Percentiles rank a stretch among this genome's conserved stretches.
Evolutionary conservation across 2,888 invertebrate species (phyloP).

Genomic region (Tineola bisselliella): DNA sequence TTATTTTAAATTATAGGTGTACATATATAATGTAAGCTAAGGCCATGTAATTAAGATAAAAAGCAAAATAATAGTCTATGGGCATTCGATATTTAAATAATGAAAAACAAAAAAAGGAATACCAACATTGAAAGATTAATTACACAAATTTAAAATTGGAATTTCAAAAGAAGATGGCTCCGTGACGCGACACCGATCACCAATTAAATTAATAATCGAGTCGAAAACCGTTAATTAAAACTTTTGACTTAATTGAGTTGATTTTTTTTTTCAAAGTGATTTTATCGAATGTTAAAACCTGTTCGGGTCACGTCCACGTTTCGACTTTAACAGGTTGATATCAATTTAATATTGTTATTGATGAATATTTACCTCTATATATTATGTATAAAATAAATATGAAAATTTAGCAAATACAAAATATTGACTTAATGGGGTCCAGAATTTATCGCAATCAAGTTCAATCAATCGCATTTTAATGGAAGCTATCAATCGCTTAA

Average conservation of each 20-base stretch:
- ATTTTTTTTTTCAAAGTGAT: background rate
- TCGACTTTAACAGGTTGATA: background rate
- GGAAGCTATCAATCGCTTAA: too few species aligned
- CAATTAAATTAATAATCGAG: background rate
- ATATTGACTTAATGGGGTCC: too few species aligned
- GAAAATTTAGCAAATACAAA: too few species aligned
- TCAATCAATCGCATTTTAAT: too few species aligned
- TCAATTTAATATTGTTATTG: background rate
- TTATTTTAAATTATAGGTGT: too few species aligned
- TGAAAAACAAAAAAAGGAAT: background rate
- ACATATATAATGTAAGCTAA: too few species aligned
- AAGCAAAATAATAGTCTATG: too few species aligned
- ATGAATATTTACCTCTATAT: too few species aligned
- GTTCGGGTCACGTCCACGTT: background rate
- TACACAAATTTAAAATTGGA: background rate
- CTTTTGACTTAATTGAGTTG: slow-evolving; percentile 11
- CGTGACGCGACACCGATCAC: background rate
- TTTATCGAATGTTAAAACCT: background rate
- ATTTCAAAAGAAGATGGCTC: background rate
- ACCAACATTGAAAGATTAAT: background rate
- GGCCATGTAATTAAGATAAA: too few species aligned
- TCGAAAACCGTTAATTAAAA: slow-evolving; percentile 11
- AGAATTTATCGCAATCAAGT: too few species aligned
- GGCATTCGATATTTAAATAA: background rate
- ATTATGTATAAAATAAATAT: too few species aligned